Evolutionary conservation across 2,113 vertebrate genomes (phyloP).

Genomic region (Rhabdomys dilectus): DNA sequence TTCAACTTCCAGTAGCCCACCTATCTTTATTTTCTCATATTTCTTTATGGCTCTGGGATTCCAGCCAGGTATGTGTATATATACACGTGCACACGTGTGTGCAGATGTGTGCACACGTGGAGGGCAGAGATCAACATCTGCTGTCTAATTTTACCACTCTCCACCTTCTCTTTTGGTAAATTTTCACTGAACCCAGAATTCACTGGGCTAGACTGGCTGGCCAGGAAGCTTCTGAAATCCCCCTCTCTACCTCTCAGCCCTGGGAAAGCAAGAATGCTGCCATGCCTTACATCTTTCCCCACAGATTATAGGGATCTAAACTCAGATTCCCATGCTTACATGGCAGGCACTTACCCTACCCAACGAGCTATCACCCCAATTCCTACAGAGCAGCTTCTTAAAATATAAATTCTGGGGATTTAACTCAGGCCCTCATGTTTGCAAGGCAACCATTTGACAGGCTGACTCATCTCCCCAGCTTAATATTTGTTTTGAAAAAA

Average conservation of each 20-base stretch:
- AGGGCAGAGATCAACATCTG: not conserved
- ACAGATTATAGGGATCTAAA: too few species aligned
- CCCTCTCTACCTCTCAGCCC: too few species aligned
- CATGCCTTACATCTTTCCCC: too few species aligned
- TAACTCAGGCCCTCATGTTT: not conserved
- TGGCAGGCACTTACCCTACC: not conserved
- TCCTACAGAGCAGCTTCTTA: not conserved
- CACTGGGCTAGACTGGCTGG: not conserved
- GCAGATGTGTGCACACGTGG: not conserved
- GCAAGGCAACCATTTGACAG: not conserved
- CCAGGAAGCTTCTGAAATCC: not conserved
- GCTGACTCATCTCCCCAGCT: not conserved
- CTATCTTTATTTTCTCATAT: not conserved
- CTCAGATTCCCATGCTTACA: not conserved
- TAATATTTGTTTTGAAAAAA: conserved; percentile 3
- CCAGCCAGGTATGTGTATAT: not conserved
- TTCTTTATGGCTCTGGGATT: not conserved
- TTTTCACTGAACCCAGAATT: not conserved
- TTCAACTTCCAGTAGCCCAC: not conserved
- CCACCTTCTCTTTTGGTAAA: too few species aligned
- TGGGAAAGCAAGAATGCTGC: not conserved
- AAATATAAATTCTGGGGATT: not conserved
- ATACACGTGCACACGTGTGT: not conserved
- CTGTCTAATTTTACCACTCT: not conserved
- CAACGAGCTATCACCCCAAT: not conserved